Base-by-base conservation (phyloP, 2,888 invertebrate species). In the Pheosia tremula region DNA sequence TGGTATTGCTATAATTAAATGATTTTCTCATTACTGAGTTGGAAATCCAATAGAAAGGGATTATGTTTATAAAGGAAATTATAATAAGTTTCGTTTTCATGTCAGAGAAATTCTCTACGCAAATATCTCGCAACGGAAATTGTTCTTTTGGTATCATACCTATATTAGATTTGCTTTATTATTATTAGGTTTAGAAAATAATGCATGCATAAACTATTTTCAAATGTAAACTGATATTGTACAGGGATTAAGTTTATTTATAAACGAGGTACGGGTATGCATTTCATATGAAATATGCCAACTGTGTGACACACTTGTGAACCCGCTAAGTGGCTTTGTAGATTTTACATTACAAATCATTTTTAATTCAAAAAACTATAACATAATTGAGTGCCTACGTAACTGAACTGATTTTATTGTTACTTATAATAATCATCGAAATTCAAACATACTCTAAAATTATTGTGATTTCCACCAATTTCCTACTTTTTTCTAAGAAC, bases 1-100 rank as follows among this genome's bases (percentile, higher is more conserved):
- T 55, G 9, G 36, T 41, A 49, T 61, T 56, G 41, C 57, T 70
- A 65, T 63, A 60, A 63, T 53, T 39, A 57, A 62, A 68, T 59
- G 56, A n/a, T 61, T 59, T 67, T 58, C 56, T 62, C 54, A 59
- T 67, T 70, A 57, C 57, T 10, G 56, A 57, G 9, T 53, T 36
- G 39, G 13, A 52, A 59, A 70, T 63, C 61, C 43, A 61, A 66
- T 67, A 11, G 43, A 57, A 57, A 56, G 41, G 49, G 37, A 56
- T 53, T 37, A 58, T 56, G 5, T 59, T 57, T 58, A n/a, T 24
- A n/a, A 60, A 55, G 43, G 11, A 52, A 50, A 39, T 56, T 60
- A 61, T 53, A 50, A 13, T 41, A 24, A 24, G 1, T 24, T 24
- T 24, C 24, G 24, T 24, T 24, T 24, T 24, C 24, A 24, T 24